phyloP scores from a whole-genome alignment of 2,888 invertebrate species.

The Philopedon plagiatum region DNA sequence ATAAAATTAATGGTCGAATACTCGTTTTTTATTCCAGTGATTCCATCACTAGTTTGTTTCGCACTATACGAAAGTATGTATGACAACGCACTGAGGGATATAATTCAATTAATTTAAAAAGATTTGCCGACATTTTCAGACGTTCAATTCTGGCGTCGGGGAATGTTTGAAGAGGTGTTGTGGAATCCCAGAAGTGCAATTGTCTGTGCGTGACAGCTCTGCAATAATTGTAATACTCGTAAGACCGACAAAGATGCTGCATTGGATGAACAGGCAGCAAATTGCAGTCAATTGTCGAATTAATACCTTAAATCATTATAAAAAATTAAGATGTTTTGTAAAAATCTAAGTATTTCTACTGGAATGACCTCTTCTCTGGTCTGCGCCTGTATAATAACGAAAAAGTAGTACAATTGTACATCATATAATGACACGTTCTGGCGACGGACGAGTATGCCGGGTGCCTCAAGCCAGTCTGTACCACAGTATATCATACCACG shows the following conservation, averaged over 20 bases:
- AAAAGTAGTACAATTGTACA: slow-evolving; percentile 1
- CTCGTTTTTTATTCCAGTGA: too few relatives aligned
- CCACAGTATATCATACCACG: slow-evolving; percentile 65
- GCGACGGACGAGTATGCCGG: slow-evolving; percentile 62
- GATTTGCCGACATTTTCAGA: slow-evolving; percentile 56
- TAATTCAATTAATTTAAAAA: slow-evolving; percentile 56
- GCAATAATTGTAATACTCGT: slow-evolving; percentile 24
- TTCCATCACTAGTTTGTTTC: slow-evolving; percentile 31
- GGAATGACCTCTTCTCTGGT: too few relatives aligned
- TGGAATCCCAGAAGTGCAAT: slow-evolving; percentile 55
- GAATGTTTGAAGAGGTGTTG: slow-evolving; percentile 61
- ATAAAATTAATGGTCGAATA: too few relatives aligned
- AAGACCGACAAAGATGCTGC: slow-evolving; percentile 35
- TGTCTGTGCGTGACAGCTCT: slow-evolving; percentile 30
- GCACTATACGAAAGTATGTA: slow-evolving; percentile 25
- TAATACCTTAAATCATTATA: background rate
- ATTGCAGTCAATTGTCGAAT: slow-evolving; percentile 7
- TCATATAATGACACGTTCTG: slow-evolving; percentile 64
- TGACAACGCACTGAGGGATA: slow-evolving; percentile 47
- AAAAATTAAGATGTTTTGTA: background rate
- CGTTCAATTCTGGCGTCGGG: slow-evolving; percentile 56
- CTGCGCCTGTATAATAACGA: too few relatives aligned
- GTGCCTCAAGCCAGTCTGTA: slow-evolving; percentile 62
- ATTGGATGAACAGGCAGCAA: background rate
- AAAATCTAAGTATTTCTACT: background rate